Evolutionary conservation across 2,888 invertebrate genomes (phyloP).

Genomic region (Omphaloscelis lunosa): DNA sequence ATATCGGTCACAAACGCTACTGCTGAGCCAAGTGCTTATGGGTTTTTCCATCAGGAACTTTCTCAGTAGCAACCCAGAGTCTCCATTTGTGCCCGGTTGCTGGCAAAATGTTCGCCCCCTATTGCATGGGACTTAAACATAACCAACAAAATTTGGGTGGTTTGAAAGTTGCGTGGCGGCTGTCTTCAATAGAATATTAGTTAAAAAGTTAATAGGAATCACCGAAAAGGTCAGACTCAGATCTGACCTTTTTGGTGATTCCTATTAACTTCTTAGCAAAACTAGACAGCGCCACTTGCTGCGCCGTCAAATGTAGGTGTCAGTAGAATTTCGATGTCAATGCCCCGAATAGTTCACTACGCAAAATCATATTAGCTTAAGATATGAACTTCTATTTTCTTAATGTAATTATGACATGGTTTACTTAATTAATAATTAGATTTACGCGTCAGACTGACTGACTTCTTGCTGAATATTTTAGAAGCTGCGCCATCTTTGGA

Average conservation of each 20-base stretch:
- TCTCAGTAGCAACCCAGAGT: background rate
- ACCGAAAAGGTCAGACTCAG: no score
- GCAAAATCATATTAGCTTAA: conserved; percentile 1
- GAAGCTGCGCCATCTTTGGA: conserved; percentile 7
- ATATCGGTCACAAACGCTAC: background rate
- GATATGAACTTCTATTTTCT: conserved; percentile 23
- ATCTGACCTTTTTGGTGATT: background rate
- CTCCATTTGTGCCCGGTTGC: no score
- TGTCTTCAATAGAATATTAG: no score
- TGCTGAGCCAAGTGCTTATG: background rate
- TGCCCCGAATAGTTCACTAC: background rate
- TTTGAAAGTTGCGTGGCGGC: no score
- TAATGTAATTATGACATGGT: conserved; percentile 37
- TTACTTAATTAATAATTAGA: conserved; percentile 28
- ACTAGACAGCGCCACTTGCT: background rate
- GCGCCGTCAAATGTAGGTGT: background rate
- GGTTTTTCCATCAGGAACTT: background rate
- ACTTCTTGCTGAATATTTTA: conserved; percentile 47
- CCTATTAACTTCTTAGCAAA: background rate
- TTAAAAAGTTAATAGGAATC: no score
- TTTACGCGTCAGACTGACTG: conserved; percentile 33
- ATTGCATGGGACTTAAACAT: no score
- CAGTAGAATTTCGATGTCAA: conserved; percentile 2
- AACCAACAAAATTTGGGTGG: no score
- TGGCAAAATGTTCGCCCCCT: no score